These are phyloP conservation scores for Diuraphis noxia DNA, from an alignment of 1,140 invertebrate genomes.

Conservation along the genomic window DNA sequence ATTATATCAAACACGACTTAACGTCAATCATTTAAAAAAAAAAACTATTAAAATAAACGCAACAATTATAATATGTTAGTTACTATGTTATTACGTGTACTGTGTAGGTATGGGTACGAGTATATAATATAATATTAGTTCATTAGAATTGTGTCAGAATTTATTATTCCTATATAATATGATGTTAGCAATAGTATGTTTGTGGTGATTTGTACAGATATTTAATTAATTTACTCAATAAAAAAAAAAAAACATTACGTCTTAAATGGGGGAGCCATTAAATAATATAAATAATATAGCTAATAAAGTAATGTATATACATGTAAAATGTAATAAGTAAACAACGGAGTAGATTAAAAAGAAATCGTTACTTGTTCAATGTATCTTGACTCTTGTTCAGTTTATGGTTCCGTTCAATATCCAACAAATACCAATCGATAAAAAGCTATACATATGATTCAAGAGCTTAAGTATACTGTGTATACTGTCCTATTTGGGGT, in stretches of 20 bases:
- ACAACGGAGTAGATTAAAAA: background rate
- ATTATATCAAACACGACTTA: background rate
- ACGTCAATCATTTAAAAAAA: background rate
- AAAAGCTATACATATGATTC: slow-evolving; percentile 19
- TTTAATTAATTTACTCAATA: background rate
- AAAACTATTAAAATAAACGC: background rate
- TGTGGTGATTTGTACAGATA: background rate
- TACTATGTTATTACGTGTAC: too few relatives aligned
- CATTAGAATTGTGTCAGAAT: too few relatives aligned
- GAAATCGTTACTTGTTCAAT: background rate
- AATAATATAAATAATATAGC: too few relatives aligned
- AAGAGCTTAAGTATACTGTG: slow-evolving; percentile 1
- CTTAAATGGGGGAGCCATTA: background rate
- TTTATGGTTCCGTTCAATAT: background rate
- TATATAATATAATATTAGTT: background rate
- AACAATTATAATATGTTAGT: too few relatives aligned
- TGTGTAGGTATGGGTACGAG: too few relatives aligned
- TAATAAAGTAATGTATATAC: too few relatives aligned
- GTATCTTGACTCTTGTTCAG: background rate
- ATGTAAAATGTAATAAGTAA: background rate
- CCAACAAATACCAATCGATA: slow-evolving; percentile 25
- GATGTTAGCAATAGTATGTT: background rate
- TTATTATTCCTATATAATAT: background rate
- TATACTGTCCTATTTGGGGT: slow-evolving; percentile 25
- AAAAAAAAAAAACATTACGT: background rate